Evolutionary conservation across 2,113 vertebrate species (phyloP), one percentile per base, ranked within the genome.

Genomic region (Seriola quinqueradiata): DNA sequence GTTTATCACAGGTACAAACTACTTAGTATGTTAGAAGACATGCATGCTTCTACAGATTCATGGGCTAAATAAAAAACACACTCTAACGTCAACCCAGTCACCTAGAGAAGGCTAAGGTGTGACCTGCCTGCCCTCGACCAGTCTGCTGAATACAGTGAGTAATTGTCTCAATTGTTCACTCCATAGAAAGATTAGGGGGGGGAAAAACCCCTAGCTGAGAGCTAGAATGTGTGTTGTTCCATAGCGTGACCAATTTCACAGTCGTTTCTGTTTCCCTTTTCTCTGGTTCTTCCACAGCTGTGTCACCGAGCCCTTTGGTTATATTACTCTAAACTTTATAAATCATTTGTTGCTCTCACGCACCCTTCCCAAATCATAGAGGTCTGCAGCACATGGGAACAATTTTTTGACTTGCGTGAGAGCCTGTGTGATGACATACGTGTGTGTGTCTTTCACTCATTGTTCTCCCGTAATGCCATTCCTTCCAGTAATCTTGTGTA

Each of bases 351-450:
- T 90, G 79, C 65, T 88, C 81, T 92, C 85, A 84, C 81, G 58
- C 87, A 92, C 50, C 12, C 77, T 44, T 75, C 73, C 75, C 52
- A 70, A 76, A 85, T 82, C 78, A 68, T 36, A 70, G 57, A 81
- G 63, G 79, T 87, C 85, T 50, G 72, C 70, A 75, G 74, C 87
- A 92, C 65, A 89, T 90, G 89, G 85, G 75, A 90, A 65, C 82
- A 66, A 81, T 89, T 77, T 3, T 59, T 63, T 52, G 25, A 55
- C 61, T 89, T 75, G 75, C 69, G 19, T 87, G 79, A 89, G 84
- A 85, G 34, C 28, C 44, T 3, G 58, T 77, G 57, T 57, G 71
- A 80, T 82, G 66, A 83, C 78, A 87, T 63, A 54, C 3, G n/a
- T 44, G 36, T 58, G 60, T 48, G 59, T 80, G 78, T 84, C 59